Percentiles rank a stretch among this genome's conserved stretches.
These are phyloP conservation scores for Sebastes steindachneri DNA, from an alignment of 2,797 vertebrate genomes.

Conservation along the genomic window DNA sequence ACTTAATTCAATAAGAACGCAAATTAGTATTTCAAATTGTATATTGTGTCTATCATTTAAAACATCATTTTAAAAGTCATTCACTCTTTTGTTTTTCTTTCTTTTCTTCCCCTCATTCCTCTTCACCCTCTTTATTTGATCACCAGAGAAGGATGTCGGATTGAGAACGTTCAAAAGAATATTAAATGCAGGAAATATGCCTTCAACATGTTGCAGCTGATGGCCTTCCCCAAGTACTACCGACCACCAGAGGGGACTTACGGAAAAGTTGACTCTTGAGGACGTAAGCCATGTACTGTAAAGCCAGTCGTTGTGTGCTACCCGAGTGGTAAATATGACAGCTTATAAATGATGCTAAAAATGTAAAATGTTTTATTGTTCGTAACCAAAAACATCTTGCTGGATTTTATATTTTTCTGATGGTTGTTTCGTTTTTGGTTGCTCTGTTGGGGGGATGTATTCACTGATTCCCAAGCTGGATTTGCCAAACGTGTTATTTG, in stretches of 20 bases:
- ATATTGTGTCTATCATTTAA: background rate
- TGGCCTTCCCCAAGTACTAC: slow-evolving; percentile 98
- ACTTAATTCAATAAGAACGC: background rate
- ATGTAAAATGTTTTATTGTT: slow-evolving; percentile 1
- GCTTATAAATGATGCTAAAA: background rate
- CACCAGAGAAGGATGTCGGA: slow-evolving; percentile 99
- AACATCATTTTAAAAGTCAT: slow-evolving; percentile 25
- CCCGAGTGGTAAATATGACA: background rate
- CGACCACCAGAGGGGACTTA: slow-evolving; percentile 97
- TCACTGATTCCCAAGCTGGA: background rate
- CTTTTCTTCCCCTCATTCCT: slow-evolving; percentile 28
- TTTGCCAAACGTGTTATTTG: slow-evolving; percentile 8
- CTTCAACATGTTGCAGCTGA: slow-evolving; percentile 99
- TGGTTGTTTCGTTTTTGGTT: background rate
- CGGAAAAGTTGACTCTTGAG: slow-evolving; percentile 95
- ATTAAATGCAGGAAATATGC: slow-evolving; percentile 98
- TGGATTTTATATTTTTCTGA: background rate
- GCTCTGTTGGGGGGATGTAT: background rate
- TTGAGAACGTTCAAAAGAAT: slow-evolving; percentile 99
- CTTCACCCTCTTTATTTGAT: slow-evolving; percentile 46
- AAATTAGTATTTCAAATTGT: background rate
- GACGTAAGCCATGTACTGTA: background rate
- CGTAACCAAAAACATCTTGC: background rate
- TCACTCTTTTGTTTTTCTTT: slow-evolving; percentile 48
- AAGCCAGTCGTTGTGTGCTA: background rate